Evolutionary conservation across 2,797 vertebrate species (phyloP).

Genomic region (Pelodytes ibericus): DNA sequence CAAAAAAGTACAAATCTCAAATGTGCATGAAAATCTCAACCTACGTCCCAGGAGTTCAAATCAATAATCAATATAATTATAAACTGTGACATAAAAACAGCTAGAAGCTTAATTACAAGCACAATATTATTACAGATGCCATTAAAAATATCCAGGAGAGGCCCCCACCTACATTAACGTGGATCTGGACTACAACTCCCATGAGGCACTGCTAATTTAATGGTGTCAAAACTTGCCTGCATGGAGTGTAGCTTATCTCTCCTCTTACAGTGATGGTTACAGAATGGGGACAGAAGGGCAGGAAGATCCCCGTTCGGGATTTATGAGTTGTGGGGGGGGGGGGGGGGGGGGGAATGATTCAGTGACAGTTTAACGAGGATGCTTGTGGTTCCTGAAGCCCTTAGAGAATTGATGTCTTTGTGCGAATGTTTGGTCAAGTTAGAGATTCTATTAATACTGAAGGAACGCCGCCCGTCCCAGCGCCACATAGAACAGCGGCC

Average conservation of each 20-base stretch:
- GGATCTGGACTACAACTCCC: neutral
- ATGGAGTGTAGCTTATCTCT: neutral
- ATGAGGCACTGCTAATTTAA: neutral
- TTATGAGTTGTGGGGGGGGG: neutral
- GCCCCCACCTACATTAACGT: too few species aligned
- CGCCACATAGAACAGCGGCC: constrained; percentile 5
- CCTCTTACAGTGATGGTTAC: neutral
- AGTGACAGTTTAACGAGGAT: constrained; percentile 1
- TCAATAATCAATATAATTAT: too few species aligned
- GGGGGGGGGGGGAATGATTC: neutral
- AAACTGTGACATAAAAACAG: too few species aligned
- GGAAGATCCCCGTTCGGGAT: neutral
- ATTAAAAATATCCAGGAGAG: too few species aligned
- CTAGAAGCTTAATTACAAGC: too few species aligned
- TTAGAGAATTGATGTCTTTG: neutral
- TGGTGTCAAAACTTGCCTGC: neutral
- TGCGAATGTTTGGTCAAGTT: constrained; percentile 23
- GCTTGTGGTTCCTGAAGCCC: neutral
- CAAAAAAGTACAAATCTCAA: too few species aligned
- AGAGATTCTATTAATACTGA: constrained; percentile 8
- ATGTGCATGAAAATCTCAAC: too few species aligned
- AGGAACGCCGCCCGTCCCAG: neutral
- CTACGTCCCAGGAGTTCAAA: too few species aligned
- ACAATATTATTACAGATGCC: too few species aligned
- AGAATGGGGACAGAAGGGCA: neutral